Evolutionary conservation across 2,113 vertebrate genomes (phyloP), one percentile per base, ranked within the genome.

Genomic region (Girardinichthys multiradiatus): DNA sequence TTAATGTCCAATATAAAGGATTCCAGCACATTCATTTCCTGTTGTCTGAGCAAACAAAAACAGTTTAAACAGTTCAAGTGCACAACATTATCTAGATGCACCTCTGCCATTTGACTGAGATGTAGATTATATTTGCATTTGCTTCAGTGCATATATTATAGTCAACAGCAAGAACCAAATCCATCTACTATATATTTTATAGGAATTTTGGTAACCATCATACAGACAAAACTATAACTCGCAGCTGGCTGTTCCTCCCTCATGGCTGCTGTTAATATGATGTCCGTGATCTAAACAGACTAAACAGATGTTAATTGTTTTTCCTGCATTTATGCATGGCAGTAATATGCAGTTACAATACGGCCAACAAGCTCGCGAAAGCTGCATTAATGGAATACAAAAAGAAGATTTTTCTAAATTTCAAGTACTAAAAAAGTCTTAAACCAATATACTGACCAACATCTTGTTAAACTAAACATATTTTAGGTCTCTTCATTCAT

Each of bases 401-500:
- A 24, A 15, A 29, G 7, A 19, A 59, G 27, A 28, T 59, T 60
- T 60, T 26, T n/a, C 27, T 27, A 39, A 12, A 39, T 39, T 39
- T 39, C 12, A 39, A 10, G 9, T 39, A 33, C 12, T 11, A 6
- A 8, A 39, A 39, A 39, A 10, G 31, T 33, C 15, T 1, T 24
- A n/a, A 51, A 51, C 48, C 48, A n/a, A 24, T n/a, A 54, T n/a
- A 24, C 48, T 54, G 9, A n/a, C 24, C 19, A n/a, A 3, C 8
- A 10, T 24, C n/a, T 54, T 10, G 3, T 24, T 11, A 54, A 54
- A n/a, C 3, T 15, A 14, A 19, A 61, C 17, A 64, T 28, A 33
- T 68, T 57, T 67, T 8, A 35, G 30, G 30, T 27, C 67, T 57
- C 17, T 77, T 30, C 45, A 35, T 68, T 70, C 4, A 68, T 57